These are phyloP conservation scores for Zygaena filipendulae DNA, from an alignment of 2,888 invertebrate genomes.

Conservation along the genomic window DNA sequence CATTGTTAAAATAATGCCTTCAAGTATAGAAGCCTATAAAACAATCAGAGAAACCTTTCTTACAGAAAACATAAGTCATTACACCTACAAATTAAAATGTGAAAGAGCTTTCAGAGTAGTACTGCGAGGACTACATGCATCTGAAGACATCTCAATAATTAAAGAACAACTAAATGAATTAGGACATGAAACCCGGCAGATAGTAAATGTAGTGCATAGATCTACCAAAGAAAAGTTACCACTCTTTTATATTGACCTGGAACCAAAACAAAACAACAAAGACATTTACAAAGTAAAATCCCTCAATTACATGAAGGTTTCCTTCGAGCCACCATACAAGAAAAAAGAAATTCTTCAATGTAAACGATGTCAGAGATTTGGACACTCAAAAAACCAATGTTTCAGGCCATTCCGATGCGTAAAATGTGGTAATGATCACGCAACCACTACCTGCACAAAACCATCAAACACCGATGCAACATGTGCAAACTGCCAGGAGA, in stretches of 20 bases:
- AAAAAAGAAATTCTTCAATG: constrained; percentile 17
- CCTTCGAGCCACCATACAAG: constrained; percentile 17
- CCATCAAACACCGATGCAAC: constrained; percentile 13
- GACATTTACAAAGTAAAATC: constrained; percentile 12
- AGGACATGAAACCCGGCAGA: constrained; percentile 10
- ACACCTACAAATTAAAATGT: constrained; percentile 13
- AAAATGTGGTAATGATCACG: constrained; percentile 16
- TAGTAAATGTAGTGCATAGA: constrained; percentile 11
- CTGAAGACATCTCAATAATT: constrained; percentile 9
- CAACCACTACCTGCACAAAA: constrained; percentile 12
- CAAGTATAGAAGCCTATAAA: constrained; percentile 9
- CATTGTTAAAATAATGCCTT: constrained; percentile 10
- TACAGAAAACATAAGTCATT: constrained; percentile 8
- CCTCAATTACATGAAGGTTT: constrained; percentile 8
- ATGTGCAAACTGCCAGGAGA: constrained; percentile 14
- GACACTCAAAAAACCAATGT: constrained; percentile 19
- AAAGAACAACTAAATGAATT: constrained; percentile 6
- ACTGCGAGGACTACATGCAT: constrained; percentile 9
- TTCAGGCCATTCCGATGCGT: constrained; percentile 16
- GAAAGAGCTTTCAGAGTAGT: constrained; percentile 15
- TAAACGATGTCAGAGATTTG: constrained; percentile 18
- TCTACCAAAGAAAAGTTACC: constrained; percentile 14
- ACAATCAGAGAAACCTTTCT: constrained; percentile 8
- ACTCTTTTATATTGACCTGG: constrained; percentile 18
- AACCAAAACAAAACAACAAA: constrained; percentile 17